Conservation (phyloP, 2,797 vertebrate species). For the Cyclura pinguis region DNA sequence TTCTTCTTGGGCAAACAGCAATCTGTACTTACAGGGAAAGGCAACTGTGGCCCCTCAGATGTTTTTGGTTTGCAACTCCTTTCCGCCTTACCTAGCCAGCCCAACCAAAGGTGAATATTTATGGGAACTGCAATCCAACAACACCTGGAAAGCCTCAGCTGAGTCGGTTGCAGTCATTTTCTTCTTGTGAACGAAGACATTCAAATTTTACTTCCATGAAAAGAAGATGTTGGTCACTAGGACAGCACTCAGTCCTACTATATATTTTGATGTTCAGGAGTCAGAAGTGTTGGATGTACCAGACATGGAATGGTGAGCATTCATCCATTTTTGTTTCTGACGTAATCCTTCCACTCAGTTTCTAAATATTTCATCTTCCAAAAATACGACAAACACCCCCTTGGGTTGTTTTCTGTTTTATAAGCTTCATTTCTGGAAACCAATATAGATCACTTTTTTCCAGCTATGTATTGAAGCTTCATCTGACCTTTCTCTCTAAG, state of each 20-base stretch:
- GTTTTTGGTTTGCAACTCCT: too few species aligned
- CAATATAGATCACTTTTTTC: not conserved
- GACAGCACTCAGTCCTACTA: not conserved
- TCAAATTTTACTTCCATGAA: not conserved
- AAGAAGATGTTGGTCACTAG: not conserved
- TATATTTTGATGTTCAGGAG: not conserved
- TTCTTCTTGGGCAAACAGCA: not conserved
- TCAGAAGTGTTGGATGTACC: not conserved
- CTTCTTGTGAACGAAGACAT: not conserved
- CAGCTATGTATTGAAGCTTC: not conserved
- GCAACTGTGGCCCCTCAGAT: too few species aligned
- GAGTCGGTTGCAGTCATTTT: not conserved
- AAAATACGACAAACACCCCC: not conserved
- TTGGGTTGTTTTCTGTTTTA: not conserved
- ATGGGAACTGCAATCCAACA: too few species aligned
- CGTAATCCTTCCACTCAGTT: conserved; percentile 3
- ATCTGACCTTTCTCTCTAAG: conserved; percentile 19
- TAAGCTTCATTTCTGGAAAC: not conserved
- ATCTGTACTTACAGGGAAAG: not conserved
- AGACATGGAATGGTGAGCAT: not conserved
- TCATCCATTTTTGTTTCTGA: not conserved
- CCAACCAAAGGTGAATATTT: too few species aligned
- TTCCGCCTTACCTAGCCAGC: too few species aligned
- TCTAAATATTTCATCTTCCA: conserved; percentile 26
- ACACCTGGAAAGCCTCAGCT: too few species aligned